These are phyloP conservation scores for Takifugu ocellatus DNA, from an alignment of 2,797 vertebrate genomes.

Conservation along the genomic window DNA sequence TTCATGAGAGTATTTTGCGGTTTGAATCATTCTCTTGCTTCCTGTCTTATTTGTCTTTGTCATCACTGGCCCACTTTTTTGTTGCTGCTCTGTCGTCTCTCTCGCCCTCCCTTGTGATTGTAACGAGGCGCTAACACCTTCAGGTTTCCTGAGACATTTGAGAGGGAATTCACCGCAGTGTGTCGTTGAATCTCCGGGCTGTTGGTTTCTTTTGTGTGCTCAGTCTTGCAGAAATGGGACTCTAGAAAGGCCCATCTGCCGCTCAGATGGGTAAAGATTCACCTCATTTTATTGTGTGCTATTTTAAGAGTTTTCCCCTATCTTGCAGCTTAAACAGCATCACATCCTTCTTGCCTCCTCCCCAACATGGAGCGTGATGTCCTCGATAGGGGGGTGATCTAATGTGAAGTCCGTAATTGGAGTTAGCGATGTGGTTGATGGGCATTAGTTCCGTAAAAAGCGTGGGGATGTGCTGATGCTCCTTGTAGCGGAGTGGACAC, in stretches of 20 bases:
- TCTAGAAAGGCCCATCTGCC: conserved; percentile 36
- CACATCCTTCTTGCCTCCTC: not conserved
- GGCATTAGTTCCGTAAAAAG: conserved; percentile 49
- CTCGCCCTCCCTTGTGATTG: not conserved
- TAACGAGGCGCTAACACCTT: conserved; percentile 43
- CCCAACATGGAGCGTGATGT: conserved; percentile 13
- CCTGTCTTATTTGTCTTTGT: conserved; percentile 4
- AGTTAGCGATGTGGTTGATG: conserved; percentile 46
- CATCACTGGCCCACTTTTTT: conserved; percentile 41
- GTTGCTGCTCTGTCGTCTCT: conserved; percentile 40
- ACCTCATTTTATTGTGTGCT: conserved; percentile 25
- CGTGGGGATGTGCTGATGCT: conserved; percentile 35
- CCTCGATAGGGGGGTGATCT: conserved; percentile 19
- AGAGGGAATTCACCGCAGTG: conserved; percentile 36
- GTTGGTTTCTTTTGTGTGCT: conserved; percentile 39
- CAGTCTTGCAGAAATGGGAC: conserved; percentile 53
- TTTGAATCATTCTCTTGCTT: not conserved
- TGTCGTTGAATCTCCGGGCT: conserved; percentile 43
- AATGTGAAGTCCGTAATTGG: conserved; percentile 44
- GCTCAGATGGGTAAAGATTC: conserved; percentile 50
- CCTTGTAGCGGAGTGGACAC: conserved; percentile 34
- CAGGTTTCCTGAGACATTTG: conserved; percentile 47
- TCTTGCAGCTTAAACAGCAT: not conserved
- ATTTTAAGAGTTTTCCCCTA: conserved; percentile 40
- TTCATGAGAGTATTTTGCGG: not conserved